Conservation (phyloP, 2,113 vertebrate genomes). For the Atractosteus spatula region DNA sequence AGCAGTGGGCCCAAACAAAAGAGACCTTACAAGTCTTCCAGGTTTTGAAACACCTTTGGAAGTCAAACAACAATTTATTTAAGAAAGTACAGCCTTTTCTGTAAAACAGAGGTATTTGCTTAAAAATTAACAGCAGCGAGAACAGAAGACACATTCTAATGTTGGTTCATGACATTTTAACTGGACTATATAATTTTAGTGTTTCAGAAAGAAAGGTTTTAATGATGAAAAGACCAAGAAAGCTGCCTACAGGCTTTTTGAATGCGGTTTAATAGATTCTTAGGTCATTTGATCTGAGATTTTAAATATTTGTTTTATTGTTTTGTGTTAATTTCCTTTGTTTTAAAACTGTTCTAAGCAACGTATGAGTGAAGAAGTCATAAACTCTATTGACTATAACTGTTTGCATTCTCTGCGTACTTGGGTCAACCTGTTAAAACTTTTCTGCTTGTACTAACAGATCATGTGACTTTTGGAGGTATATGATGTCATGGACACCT, state of each 20-base stretch:
- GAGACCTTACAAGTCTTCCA: neutral
- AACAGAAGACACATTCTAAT: slow-evolving; percentile 45
- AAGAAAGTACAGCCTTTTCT: slow-evolving; percentile 26
- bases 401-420: slow-evolving; percentile 57
- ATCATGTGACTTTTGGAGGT: neutral
- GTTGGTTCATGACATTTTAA: slow-evolving; percentile 42
- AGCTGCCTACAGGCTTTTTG: slow-evolving; percentile 60
- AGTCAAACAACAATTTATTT: neutral
- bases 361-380: slow-evolving; percentile 28
- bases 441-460: slow-evolving; percentile 8
- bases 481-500: neutral
- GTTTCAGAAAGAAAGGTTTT: slow-evolving; percentile 53
- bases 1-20: neutral
- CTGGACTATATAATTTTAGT: slow-evolving; percentile 34
- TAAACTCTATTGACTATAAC: slow-evolving; percentile 57
- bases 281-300: slow-evolving; percentile 24
- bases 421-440: neutral
- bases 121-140: slow-evolving; percentile 55
- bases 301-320: slow-evolving; percentile 39
- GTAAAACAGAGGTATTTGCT: slow-evolving; percentile 44
- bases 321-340: slow-evolving; percentile 36
- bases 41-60: neutral
- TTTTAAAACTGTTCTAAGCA: slow-evolving; percentile 43
- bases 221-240: slow-evolving; percentile 66
- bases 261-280: slow-evolving; percentile 35